A percentile compares a stretch with the other conserved stretches of the same genome.
Conservation (phyloP, 2,888 invertebrate genomes). For the Dinocampus coccinellae region DNA sequence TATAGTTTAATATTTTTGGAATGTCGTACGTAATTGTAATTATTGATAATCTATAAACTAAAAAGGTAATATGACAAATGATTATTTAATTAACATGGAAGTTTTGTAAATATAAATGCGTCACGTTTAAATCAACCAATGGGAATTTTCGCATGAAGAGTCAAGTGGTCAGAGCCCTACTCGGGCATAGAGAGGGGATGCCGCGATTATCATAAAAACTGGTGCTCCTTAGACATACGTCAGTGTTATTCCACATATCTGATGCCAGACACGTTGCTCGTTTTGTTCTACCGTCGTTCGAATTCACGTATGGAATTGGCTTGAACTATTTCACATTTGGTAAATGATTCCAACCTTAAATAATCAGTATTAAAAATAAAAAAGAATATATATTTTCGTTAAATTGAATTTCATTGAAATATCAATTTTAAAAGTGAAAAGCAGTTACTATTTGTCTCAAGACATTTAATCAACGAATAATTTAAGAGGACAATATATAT, state of each 20-base stretch:
- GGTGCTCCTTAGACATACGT: constrained; percentile 44
- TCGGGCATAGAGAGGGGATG: constrained; percentile 34
- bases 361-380: neutral
- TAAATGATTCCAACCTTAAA: neutral
- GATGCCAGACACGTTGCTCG: neutral
- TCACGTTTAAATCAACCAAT: neutral
- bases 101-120: neutral
- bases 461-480: neutral
- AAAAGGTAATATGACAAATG: too few species aligned
- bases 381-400: neutral
- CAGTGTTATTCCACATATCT: constrained; percentile 41
- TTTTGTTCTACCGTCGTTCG: neutral
- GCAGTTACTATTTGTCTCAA: too few species aligned
- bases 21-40: too few species aligned
- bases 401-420: too few species aligned
- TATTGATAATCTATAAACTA: too few species aligned
- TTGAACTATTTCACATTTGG: neutral
- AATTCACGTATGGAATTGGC: neutral
- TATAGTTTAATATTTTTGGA: too few species aligned
- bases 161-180: neutral
- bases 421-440: too few species aligned
- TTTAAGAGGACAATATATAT: neutral
- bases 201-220: constrained; percentile 50
- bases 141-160: neutral
- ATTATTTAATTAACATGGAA: too few species aligned